A percentile compares a stretch with the other conserved stretches of the same genome.
These are phyloP conservation scores for Leptinotarsa defecta DNA, from an alignment of 1,140 invertebrate species.

Conservation along the genomic window DNA sequence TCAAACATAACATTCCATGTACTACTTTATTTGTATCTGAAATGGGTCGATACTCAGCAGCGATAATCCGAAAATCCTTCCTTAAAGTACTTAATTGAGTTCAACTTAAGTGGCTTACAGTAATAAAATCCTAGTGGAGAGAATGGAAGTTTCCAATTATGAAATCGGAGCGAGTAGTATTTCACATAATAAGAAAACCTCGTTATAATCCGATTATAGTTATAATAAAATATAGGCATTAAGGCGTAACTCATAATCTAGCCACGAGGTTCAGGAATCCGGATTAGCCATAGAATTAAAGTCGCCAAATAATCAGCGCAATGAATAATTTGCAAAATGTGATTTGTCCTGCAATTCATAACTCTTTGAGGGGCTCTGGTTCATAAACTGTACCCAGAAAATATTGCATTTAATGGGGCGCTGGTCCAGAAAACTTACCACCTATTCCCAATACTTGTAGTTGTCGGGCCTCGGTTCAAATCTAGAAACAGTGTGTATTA, in stretches of 20 bases:
- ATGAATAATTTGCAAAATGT: too few species aligned
- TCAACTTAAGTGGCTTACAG: not conserved
- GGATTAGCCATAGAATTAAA: not conserved
- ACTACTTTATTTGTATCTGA: not conserved
- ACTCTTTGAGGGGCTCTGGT: too few species aligned
- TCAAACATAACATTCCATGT: not conserved
- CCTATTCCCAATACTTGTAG: too few species aligned
- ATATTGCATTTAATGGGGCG: too few species aligned
- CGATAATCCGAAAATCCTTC: not conserved
- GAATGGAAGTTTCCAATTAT: slow-evolving; percentile 15
- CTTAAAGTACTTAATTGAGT: not conserved
- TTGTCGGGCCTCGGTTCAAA: too few species aligned
- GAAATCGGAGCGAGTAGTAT: slow-evolving; percentile 6
- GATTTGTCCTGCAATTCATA: too few species aligned
- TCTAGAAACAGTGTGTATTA: too few species aligned
- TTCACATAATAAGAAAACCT: slow-evolving; percentile 6
- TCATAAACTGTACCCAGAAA: too few species aligned
- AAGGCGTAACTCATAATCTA: not conserved
- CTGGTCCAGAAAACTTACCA: too few species aligned
- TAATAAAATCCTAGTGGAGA: not conserved
- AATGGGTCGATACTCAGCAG: not conserved
- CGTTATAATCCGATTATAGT: not conserved
- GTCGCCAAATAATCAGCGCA: too few species aligned
- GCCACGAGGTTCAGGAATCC: not conserved
- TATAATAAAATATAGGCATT: slow-evolving; percentile 5